phyloP scores from a whole-genome alignment of 2,113 vertebrate species.

The Mesocricetus auratus region DNA sequence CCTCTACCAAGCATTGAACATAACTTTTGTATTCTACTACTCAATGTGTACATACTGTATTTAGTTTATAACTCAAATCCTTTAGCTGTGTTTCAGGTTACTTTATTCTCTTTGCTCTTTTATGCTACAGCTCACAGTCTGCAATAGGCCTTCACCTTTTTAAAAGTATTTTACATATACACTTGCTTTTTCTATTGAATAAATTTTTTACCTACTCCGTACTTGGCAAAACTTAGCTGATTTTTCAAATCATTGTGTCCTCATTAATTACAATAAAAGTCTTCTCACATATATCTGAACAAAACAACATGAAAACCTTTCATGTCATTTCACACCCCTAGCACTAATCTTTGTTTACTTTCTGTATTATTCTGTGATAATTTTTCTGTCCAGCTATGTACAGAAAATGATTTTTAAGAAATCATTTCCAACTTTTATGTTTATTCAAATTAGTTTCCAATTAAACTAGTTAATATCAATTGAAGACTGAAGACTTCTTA shows the following conservation, averaged over 20 bases:
- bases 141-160: background rate
- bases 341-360: conserved; percentile 8
- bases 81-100: background rate
- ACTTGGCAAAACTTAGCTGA: background rate
- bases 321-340: background rate
- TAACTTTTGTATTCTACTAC: background rate
- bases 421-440: background rate
- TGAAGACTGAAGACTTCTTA: background rate
- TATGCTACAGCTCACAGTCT: background rate
- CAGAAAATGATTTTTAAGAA: background rate
- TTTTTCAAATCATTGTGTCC: background rate
- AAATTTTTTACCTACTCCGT: background rate
- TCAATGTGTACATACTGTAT: background rate
- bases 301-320: background rate
- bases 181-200: background rate
- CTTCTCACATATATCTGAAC: background rate
- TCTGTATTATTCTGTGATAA: background rate
- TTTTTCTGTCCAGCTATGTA: background rate
- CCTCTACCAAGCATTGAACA: background rate
- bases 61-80: background rate
- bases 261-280: background rate
- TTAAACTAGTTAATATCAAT: conserved; percentile 21
- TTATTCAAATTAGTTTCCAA: background rate
- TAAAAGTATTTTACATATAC: background rate
- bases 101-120: background rate